Conservation (phyloP, 2,888 invertebrate species). For the Coenonympha arcania region DNA sequence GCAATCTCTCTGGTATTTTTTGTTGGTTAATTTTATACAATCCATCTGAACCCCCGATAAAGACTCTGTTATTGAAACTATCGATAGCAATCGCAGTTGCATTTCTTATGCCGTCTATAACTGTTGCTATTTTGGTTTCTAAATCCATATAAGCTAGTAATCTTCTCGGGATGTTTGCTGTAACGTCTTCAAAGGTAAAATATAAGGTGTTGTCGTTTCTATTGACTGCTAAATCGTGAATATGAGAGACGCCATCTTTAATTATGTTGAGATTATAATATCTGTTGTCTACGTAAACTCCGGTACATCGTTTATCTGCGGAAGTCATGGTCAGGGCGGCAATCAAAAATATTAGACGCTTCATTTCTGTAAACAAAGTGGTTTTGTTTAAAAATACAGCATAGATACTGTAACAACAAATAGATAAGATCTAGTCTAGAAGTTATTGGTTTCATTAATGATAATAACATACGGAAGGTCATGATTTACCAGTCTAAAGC, state of each 20-base stretch:
- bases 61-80: conserved; percentile 46
- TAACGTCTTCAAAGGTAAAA: conserved; percentile 55
- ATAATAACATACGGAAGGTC: too few relatives aligned
- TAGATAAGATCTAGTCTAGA: too few relatives aligned
- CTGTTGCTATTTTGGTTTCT: conserved; percentile 37
- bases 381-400: too few relatives aligned
- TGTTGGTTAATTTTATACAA: conserved; percentile 48
- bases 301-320: conserved; percentile 44
- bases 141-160: conserved; percentile 47
- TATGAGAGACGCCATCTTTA: conserved; percentile 53
- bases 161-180: conserved; percentile 34
- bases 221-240: conserved; percentile 48
- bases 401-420: too few relatives aligned
- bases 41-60: conserved; percentile 55
- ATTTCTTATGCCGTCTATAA: conserved; percentile 53
- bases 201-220: conserved; percentile 53
- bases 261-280: conserved; percentile 51
- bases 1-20: conserved; percentile 47
- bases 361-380: conserved; percentile 29
- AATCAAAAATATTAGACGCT: conserved; percentile 32
- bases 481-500: too few relatives aligned
- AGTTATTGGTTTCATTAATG: too few relatives aligned
- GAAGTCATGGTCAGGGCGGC: conserved; percentile 31
- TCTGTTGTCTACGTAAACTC: conserved; percentile 46
- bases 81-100: conserved; percentile 56